A percentile compares a stretch with the other conserved stretches of the same genome.
Conservation (phyloP, 2,888 invertebrate species). For the Pycnomerus fuliginosus region DNA sequence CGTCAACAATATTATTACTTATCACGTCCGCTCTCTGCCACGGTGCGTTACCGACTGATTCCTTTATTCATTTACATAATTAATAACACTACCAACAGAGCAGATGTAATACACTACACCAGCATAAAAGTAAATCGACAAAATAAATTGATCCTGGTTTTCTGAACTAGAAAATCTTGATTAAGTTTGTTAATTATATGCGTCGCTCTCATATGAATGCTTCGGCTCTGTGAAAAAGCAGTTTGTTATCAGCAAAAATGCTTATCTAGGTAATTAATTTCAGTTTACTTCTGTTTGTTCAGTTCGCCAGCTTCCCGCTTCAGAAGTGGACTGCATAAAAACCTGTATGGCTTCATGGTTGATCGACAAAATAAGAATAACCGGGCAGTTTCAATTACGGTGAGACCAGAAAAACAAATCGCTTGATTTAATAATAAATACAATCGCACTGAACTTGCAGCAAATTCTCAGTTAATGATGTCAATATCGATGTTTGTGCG, state of each 20-base stretch:
- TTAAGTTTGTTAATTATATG: neutral
- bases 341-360: constrained; percentile 5
- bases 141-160: no score
- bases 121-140: no score
- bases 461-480: constrained; percentile 44
- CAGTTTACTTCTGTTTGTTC: constrained; percentile 1
- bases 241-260: neutral
- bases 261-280: constrained; percentile 5
- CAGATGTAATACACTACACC: no score
- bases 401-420: constrained; percentile 39
- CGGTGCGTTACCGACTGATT: no score
- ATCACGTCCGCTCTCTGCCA: no score
- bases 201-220: neutral
- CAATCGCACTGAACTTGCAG: constrained; percentile 36
- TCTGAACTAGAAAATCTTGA: no score
- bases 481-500: constrained; percentile 40
- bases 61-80: no score
- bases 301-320: constrained; percentile 1
- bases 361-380: constrained; percentile 8
- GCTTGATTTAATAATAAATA: constrained; percentile 38
- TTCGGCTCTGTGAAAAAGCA: neutral
- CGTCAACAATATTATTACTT: no score
- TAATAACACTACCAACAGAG: no score
- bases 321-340: constrained; percentile 1
- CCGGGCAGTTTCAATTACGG: constrained; percentile 34